Evolutionary conservation across 2,113 vertebrate genomes (phyloP).

Genomic region (Meriones unguiculatus): DNA sequence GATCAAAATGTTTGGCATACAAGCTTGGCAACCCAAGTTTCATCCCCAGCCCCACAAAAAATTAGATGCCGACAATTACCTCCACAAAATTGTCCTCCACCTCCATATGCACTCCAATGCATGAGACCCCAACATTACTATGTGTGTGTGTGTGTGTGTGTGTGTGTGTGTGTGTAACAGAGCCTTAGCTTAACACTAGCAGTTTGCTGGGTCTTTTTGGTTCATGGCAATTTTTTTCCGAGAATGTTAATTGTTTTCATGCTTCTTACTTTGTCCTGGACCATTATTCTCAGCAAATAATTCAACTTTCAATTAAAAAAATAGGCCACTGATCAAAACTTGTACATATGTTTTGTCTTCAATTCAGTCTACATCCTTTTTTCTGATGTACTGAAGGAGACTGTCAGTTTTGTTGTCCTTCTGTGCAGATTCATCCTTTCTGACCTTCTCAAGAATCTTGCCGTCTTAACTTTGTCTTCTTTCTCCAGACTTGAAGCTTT

Average conservation of each 20-base stretch:
- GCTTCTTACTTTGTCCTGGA: neutral
- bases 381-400: neutral
- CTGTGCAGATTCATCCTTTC: slow-evolving; percentile 9
- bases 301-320: slow-evolving; percentile 53
- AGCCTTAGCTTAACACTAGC: neutral
- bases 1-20: neutral
- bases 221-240: slow-evolving; percentile 2
- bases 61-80: neutral
- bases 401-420: neutral
- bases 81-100: neutral
- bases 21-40: neutral
- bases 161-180: neutral
- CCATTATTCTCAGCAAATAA: slow-evolving; percentile 24
- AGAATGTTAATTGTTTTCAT: slow-evolving; percentile 16
- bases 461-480: slow-evolving; percentile 23
- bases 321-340: neutral
- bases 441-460: slow-evolving; percentile 29
- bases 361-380: slow-evolving; percentile 22
- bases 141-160: neutral
- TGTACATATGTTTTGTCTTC: neutral
- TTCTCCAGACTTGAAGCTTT: slow-evolving; percentile 21
- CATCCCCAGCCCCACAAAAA: neutral
- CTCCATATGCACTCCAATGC: neutral
- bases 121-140: too few relatives aligned
- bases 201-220: slow-evolving; percentile 22